Conservation (phyloP, 2,888 invertebrate species). For the Alsophila aescularia region DNA sequence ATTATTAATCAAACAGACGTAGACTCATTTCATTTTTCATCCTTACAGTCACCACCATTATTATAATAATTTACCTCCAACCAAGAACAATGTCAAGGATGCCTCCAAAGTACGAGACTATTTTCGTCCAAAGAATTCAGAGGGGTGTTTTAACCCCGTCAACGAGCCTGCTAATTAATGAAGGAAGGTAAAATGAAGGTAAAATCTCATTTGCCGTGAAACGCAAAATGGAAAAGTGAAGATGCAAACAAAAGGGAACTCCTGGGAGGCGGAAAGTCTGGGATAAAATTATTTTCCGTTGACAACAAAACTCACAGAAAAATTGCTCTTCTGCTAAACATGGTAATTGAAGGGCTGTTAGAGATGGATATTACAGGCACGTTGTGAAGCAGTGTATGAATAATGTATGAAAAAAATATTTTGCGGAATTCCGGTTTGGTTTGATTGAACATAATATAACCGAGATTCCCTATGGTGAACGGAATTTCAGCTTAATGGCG, state of each 20-base stretch:
- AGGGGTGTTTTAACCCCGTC: slow-evolving; percentile 9
- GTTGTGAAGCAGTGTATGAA: no score
- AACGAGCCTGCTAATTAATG: slow-evolving; percentile 21
- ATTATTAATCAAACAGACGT: not conserved
- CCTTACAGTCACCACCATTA: not conserved
- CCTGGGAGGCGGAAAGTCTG: not conserved
- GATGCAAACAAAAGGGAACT: slow-evolving; percentile 13
- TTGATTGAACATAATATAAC: no score
- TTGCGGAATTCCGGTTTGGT: no score
- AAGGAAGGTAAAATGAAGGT: slow-evolving; percentile 13
- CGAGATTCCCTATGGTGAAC: no score
- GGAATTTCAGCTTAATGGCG: no score
- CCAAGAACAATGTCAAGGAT: slow-evolving; percentile 1
- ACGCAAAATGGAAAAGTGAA: slow-evolving; percentile 26
- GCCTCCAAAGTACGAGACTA: not conserved
- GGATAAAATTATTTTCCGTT: slow-evolving; percentile 11
- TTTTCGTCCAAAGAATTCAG: slow-evolving; percentile 12
- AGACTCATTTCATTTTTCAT: not conserved
- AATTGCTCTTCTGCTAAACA: not conserved
- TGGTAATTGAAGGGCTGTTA: not conserved
- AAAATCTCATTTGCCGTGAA: slow-evolving; percentile 24
- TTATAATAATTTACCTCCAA: not conserved
- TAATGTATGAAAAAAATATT: no score
- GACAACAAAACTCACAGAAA: not conserved
- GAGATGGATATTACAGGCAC: no score